Evolutionary conservation across 2,113 vertebrate genomes (phyloP).

Genomic region (Diphyllodes magnificus): DNA sequence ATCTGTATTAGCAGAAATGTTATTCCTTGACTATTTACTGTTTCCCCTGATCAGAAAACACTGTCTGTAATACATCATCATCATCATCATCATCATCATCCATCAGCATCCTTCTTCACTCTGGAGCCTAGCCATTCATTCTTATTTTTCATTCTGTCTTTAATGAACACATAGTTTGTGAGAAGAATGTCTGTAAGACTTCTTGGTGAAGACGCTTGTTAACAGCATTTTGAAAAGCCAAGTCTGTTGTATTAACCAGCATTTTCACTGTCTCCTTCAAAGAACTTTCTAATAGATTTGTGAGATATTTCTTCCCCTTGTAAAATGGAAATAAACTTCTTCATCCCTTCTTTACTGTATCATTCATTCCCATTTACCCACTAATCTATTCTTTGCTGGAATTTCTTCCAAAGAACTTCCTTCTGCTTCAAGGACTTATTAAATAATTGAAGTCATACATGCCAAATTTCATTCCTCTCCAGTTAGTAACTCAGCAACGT

Average conservation of each 20-base stretch:
- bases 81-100: not conserved
- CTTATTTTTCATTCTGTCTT: not conserved
- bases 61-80: not conserved
- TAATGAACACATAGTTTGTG: not conserved
- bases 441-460: not conserved
- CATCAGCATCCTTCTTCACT: not conserved
- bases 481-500: not conserved
- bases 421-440: not conserved
- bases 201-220: not conserved
- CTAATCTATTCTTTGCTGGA: not conserved
- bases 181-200: not conserved
- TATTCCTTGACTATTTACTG: not conserved
- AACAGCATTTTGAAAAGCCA: not conserved
- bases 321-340: not conserved
- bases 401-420: not conserved
- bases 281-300: not conserved
- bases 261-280: not conserved
- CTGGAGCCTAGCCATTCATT: not conserved
- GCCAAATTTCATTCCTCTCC: not conserved
- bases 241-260: not conserved
- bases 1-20: no score
- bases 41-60: not conserved
- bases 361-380: not conserved
- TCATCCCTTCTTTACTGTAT: not conserved
- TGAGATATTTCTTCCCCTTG: not conserved